Percentiles rank a stretch among this genome's conserved stretches.
Evolutionary conservation across 1,140 invertebrate genomes (phyloP).

Genomic region (Mycetomoellerius zeteki): DNA sequence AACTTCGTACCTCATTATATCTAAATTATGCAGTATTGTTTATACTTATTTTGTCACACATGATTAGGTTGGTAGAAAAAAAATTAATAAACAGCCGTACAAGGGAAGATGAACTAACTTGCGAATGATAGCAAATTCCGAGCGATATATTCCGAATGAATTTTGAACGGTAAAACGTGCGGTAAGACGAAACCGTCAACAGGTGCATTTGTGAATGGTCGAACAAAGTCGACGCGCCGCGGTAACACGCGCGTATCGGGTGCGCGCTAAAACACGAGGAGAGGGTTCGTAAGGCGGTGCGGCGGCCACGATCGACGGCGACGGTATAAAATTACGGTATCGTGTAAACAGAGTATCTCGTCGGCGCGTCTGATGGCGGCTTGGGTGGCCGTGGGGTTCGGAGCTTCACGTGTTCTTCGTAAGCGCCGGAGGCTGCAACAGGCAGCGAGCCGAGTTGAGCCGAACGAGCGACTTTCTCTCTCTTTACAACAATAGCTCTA

Average conservation of each 20-base stretch:
- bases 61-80: not conserved
- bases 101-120: not conserved
- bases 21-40: no score
- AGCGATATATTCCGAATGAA: not conserved
- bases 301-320: conserved; percentile 80
- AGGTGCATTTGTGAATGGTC: conserved; percentile 54
- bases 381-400: conserved; percentile 82
- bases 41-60: not conserved
- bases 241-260: conserved; percentile 48
- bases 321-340: conserved; percentile 85
- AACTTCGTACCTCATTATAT: not conserved
- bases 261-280: conserved; percentile 53
- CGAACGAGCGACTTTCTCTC: not conserved
- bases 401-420: conserved; percentile 81
- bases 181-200: conserved; percentile 51
- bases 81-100: not conserved
- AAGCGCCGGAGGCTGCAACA: conserved; percentile 72
- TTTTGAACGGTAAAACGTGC: not conserved
- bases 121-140: not conserved
- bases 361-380: conserved; percentile 84
- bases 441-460: not conserved
- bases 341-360: conserved; percentile 84
- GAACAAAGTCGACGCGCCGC: conserved; percentile 17
- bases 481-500: conserved; percentile 34
- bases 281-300: conserved; percentile 68